A percentile compares a stretch with the other conserved stretches of the same genome.
Conservation (phyloP, 2,888 invertebrate species). For the Protula sp. region DNA sequence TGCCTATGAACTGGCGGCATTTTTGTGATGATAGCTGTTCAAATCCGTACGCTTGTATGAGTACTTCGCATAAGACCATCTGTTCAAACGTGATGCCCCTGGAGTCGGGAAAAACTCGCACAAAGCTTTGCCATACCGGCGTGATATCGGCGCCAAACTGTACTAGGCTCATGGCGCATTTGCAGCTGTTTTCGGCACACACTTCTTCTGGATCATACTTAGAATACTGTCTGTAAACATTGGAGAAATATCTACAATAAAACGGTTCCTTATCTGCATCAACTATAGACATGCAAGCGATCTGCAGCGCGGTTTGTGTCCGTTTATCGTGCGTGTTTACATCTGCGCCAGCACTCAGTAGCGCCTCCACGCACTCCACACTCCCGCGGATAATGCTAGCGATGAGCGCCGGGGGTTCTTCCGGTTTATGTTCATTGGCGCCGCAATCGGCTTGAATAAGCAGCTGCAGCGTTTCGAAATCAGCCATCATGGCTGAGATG, state of each 20-base stretch:
- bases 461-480: constrained; percentile 7
- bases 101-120: constrained; percentile 14
- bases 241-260: constrained; percentile 23
- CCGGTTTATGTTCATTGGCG: constrained; percentile 4
- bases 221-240: constrained; percentile 18
- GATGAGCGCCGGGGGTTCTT: constrained; percentile 17
- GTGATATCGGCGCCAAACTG: constrained; percentile 18
- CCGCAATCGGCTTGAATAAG: constrained; percentile 15
- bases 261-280: constrained; percentile 12
- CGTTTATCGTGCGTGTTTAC: background rate
- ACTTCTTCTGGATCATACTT: constrained; percentile 18
- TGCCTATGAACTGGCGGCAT: constrained; percentile 7
- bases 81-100: constrained; percentile 20
- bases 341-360: constrained; percentile 13
- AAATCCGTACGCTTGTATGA: constrained; percentile 22
- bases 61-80: constrained; percentile 21
- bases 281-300: constrained; percentile 14
- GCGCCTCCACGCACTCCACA: constrained; percentile 17
- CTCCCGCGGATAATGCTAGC: constrained; percentile 11
- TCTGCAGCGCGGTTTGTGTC: constrained; percentile 14
- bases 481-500: constrained; percentile 12
- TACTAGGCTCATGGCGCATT: constrained; percentile 22
- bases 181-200: constrained; percentile 13
- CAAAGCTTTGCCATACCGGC: constrained; percentile 17
- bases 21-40: constrained; percentile 5